These are phyloP conservation scores for Leucoptera coffeella DNA, from an alignment of 2,888 invertebrate genomes.

Conservation along the genomic window DNA sequence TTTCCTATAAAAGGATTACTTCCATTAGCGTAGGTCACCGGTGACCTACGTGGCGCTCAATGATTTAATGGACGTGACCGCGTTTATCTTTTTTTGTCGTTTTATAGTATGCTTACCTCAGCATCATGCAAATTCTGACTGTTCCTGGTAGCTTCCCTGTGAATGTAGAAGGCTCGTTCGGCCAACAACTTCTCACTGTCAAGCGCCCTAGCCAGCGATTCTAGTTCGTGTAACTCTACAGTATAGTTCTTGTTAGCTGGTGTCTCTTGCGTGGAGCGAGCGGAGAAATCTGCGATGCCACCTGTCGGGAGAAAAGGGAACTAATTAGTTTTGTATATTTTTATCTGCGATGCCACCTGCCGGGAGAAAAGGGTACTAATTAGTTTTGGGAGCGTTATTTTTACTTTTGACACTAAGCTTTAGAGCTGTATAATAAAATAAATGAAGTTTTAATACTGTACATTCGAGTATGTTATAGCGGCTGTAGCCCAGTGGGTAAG, in stretches of 20 bases:
- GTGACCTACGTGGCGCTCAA: too few species aligned
- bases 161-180: conserved; percentile 60
- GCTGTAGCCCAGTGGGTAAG: too few species aligned
- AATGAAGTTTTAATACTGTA: too few species aligned
- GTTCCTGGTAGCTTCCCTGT: conserved; percentile 54
- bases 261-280: conserved; percentile 20
- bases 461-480: too few species aligned
- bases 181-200: conserved; percentile 71
- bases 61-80: too few species aligned
- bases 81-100: too few species aligned
- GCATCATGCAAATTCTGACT: conserved; percentile 58
- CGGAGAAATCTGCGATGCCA: conserved; percentile 32
- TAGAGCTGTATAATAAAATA: too few species aligned
- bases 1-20: too few species aligned
- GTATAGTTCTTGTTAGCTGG: conserved; percentile 25
- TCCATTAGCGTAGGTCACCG: too few species aligned
- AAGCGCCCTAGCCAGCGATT: conserved; percentile 66
- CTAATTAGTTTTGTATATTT: too few species aligned
- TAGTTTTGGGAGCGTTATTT: too few species aligned
- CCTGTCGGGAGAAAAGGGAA: conserved; percentile 13
- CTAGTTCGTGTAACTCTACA: conserved; percentile 60
- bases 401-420: too few species aligned
- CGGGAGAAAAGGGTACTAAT: background rate
- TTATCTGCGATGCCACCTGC: conserved; percentile 35
- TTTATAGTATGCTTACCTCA: conserved; percentile 43